Evolutionary conservation across 2,113 vertebrate species (phyloP).

Genomic region (Elephantulus edwardii): DNA sequence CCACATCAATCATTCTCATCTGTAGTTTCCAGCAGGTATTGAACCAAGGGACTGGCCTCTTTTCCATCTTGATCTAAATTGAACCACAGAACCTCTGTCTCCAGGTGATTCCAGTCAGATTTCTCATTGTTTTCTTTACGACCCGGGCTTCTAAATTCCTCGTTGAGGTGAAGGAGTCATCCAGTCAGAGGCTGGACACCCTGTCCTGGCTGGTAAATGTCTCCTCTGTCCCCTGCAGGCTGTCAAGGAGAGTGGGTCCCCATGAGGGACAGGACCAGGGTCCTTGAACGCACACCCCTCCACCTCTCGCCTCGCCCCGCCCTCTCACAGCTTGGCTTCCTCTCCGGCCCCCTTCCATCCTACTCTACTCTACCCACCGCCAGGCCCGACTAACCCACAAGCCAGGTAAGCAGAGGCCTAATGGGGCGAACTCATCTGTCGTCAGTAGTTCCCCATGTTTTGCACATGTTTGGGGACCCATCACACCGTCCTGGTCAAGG

Average conservation of each 20-base stretch:
- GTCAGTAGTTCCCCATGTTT: no score
- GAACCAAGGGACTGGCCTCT: not conserved
- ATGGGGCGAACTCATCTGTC: no score
- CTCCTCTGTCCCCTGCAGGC: not conserved
- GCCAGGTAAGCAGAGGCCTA: no score
- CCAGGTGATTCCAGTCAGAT: not conserved
- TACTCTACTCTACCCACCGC: not conserved
- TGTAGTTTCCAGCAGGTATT: not conserved
- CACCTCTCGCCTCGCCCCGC: not conserved
- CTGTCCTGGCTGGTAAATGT: no score
- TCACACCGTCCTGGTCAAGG: no score
- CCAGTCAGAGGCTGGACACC: not conserved
- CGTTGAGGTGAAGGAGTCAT: not conserved
- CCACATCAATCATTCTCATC: not conserved
- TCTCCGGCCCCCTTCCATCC: not conserved
- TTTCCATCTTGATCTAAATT: not conserved
- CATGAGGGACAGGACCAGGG: not conserved
- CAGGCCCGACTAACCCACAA: no score
- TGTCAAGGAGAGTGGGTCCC: not conserved
- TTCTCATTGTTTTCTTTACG: not conserved
- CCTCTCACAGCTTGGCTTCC: not conserved
- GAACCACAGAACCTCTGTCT: not conserved
- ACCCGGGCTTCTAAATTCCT: no score
- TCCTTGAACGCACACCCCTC: not conserved
- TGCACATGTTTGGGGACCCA: no score